Evolutionary conservation across 2,797 vertebrate genomes (phyloP), one percentile per base, ranked within the genome.

Genomic region (Poeciliopsis gracilis): DNA sequence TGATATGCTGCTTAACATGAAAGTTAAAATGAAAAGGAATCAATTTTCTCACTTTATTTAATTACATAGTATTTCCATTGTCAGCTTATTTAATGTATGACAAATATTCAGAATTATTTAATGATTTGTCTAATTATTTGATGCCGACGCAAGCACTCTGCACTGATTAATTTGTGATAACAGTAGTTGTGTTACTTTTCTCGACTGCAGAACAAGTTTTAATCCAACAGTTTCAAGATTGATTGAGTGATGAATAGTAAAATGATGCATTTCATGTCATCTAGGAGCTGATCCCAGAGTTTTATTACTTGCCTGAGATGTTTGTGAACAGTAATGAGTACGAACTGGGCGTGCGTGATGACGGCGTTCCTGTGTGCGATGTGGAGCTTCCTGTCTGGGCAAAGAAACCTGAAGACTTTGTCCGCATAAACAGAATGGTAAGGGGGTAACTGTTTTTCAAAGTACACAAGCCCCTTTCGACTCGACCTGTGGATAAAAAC

Each of bases 231-330:
- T 12, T n/a, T n/a, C 2, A n/a, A n/a, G 20, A 43, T n/a, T 13
- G 25, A 43, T 13, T n/a, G 6, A 69, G n/a, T n/a, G 38, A 25
- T 13, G 61, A 59, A 30, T 16, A 46, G 25, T 67, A 6, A 1
- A 9, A 55, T 28, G 79, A 45, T 74, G 78, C 74, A 23, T 28
- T 33, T 72, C 4, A 1, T 69, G 57, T 81, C 47, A 46, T 57
- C 18, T 59, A 94, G 98, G 98, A 99, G 87, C 93, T 99, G 90
- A 99, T 98, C 93, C 98, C 98, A 30, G 98, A 99, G 93, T 99
- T 99, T 94, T 99, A 99, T 94, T 99, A 99, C 93, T 92, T 99
- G 81, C 98, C 98, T 0, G 98, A 99, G 93, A 98, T 99, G 98
- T 99, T 99, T 78, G 96, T 99, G 87, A 99, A 99, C 95, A 99